Evolutionary conservation across 2,113 vertebrate genomes (phyloP), one percentile per base, ranked within the genome.

Genomic region (Pterocles burchelli): DNA sequence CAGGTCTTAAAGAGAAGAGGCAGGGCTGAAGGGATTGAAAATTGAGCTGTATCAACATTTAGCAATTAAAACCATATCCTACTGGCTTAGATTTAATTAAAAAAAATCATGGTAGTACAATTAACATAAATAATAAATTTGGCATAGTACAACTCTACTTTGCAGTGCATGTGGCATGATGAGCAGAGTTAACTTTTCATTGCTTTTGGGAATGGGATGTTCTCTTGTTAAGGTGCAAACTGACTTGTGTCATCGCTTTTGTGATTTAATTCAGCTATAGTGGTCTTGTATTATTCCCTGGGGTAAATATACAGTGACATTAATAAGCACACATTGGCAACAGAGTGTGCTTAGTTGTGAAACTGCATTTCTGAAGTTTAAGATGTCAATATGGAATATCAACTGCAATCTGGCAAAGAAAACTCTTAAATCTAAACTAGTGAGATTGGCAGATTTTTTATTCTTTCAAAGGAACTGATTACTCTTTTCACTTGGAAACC

Each of bases 191-290:
- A 79, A 75, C 80, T 75, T 94, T 79, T 90, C 68, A 54, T 68
- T 81, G 54, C 65, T 73, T 92, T 88, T 81, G 83, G 65, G 82
- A 92, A 90, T 81, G 51, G 43, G 22, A 73, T 90, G 59, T 93
- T 88, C 59, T 82, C 70, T 65, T 85, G n/a, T 65, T 88, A 54
- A 88, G 55, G 74, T 77, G 74, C 28, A 85, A 90, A 85, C 31
- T 65, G 70, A 59, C 34, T 88, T 88, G 74, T 88, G 74, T 81
- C 82, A 92, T 72, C 55, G 36, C 55, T 94, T 94, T 49, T 65
- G 33, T 71, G 62, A 46, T 15, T 75, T 49, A 82, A 70, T 77
- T 81, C 45, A 51, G 29, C 51, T 85, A 73, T 70, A 85, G 65
- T 70, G 74, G 79, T 88, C 74, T 77, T 70, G 13, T 88, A 68